Conservation (phyloP, 2,888 invertebrate species). For the Germaria angustata region DNA sequence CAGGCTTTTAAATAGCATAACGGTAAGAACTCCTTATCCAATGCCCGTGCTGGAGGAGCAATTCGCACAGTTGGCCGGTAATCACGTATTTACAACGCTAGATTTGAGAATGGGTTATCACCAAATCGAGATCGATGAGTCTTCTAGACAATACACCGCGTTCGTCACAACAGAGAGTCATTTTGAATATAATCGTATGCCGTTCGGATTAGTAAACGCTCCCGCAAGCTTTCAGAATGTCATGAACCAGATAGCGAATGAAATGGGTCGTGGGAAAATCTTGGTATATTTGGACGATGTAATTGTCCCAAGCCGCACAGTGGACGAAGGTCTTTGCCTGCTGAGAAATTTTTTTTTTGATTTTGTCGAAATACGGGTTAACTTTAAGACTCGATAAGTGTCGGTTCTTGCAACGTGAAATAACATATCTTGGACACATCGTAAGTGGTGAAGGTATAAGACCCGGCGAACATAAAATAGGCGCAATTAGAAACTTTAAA, state of each 20-base stretch:
- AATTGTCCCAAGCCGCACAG: conserved; percentile 25
- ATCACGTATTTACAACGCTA: conserved; percentile 21
- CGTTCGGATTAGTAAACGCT: not conserved
- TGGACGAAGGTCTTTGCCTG: too few species aligned
- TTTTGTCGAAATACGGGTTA: too few species aligned
- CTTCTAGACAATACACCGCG: not conserved
- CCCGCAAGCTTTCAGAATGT: not conserved
- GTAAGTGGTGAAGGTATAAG: not conserved
- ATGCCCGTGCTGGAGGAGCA: conserved; percentile 62
- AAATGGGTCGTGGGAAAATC: not conserved
- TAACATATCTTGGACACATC: not conserved
- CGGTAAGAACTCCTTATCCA: conserved; percentile 45
- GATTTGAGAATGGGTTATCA: not conserved
- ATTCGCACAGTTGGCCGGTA: conserved; percentile 8
- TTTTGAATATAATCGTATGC: not conserved
- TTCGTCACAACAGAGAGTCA: not conserved
- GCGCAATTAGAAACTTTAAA: not conserved
- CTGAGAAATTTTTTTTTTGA: too few species aligned
- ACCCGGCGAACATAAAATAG: not conserved
- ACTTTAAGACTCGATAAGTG: too few species aligned
- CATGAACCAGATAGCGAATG: not conserved
- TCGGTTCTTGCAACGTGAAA: not conserved
- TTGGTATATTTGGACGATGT: conserved; percentile 3
- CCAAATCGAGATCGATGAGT: not conserved
- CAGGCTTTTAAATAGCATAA: conserved; percentile 20